Evolutionary conservation across 2,888 invertebrate species (phyloP), one percentile per base, ranked within the genome.

Genomic region (Drosophila robusta): DNA sequence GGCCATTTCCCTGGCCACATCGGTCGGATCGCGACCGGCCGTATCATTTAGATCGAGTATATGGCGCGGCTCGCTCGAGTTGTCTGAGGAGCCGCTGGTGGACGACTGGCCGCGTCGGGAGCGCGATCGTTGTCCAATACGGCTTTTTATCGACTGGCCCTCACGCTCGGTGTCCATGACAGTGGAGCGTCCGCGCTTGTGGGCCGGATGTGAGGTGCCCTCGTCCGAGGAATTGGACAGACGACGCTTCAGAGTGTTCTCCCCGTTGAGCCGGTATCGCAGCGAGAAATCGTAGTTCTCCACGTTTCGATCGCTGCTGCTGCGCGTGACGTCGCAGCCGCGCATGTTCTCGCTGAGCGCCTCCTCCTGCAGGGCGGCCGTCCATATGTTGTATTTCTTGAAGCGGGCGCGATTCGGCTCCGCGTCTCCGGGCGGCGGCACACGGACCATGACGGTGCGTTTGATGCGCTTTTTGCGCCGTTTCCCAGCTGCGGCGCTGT

Each of bases 341-440:
- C 95, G 94, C 93, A 97, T 94, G 80, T 96, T 95, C 90, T 97
- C 96, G 26, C 96, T 95, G 54, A 97, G 92, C 0, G 95, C 93
- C 78, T 97, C 97, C 90, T 97, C 97, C 93, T 97, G 95, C n/a
- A 94, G 90, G 24, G 94, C 93, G 69, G 93, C 94, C 74, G 94
- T 94, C 97, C 97, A 97, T 75, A 97, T 94, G 91, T 96, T 96
- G 88, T 96, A 97, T 91, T 95, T 95, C 70, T 93, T 94, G 78
- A 93, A 94, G 18, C 92, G 93, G 0, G 93, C 79, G 14, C 93
- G 93, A 66, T 86, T 90, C 2, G 90, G 80, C 0, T 82, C 87
- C 1, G 67, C 71, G 5, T 78, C 64, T 1, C 70, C 70, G 2
- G 89, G 73, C 12, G 88, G 78, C 6, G 86, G 77, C 0, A 91